phyloP scores from a whole-genome alignment of 1,140 invertebrate genomes.

The Nomia melanderi region DNA sequence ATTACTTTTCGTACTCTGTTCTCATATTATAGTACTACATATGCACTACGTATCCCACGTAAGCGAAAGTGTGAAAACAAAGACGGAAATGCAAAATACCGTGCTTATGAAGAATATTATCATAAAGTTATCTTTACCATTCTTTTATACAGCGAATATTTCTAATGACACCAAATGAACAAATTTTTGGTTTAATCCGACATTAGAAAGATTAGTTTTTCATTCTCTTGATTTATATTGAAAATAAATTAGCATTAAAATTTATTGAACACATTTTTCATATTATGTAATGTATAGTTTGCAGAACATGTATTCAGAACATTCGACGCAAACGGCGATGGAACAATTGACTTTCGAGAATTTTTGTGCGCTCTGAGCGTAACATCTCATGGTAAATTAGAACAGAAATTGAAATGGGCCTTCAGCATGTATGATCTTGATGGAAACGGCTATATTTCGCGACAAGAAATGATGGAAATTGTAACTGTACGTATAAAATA shows the following conservation, averaged over 20 bases:
- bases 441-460: conserved; percentile 96
- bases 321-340: conserved; percentile 98
- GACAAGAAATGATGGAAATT: conserved; percentile 98
- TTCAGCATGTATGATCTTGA: conserved; percentile 98
- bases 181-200: no score
- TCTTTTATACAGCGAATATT: no score
- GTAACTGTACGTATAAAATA: conserved; percentile 89
- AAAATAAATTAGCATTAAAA: not conserved
- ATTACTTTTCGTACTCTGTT: no score
- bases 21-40: no score
- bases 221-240: no score
- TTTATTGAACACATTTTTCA: not conserved
- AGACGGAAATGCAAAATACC: no score
- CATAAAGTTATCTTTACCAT: no score
- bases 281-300: conserved; percentile 84
- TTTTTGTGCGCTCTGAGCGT: conserved; percentile 98
- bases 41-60: no score
- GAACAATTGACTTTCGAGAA: conserved; percentile 98
- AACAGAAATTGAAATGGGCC: conserved; percentile 99
- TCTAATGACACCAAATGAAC: no score
- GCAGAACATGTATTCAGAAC: conserved; percentile 99
- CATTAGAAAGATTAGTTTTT: no score
- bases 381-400: conserved; percentile 96
- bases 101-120: no score
- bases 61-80: no score